Conservation (phyloP, 92 coral and sea anemone species). For the Zoanthus sociatus region DNA sequence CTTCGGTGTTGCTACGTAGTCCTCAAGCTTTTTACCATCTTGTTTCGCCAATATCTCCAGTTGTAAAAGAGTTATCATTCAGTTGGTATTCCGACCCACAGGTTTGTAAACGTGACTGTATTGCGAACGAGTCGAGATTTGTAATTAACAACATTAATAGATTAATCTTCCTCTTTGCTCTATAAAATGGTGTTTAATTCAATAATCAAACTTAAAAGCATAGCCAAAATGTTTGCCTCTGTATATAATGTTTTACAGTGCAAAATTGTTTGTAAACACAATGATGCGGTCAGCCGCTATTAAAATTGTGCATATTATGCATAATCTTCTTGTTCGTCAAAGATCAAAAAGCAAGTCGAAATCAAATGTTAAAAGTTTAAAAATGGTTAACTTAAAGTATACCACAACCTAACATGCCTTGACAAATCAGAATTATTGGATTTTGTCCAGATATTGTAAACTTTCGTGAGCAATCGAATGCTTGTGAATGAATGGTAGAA, state of each 20-base stretch:
- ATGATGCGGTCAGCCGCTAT: not conserved
- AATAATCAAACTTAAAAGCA: not conserved
- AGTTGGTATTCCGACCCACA: constrained; percentile 84
- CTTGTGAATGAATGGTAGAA: constrained; percentile 5
- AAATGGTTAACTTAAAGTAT: not conserved
- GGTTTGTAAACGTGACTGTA: constrained; percentile 78
- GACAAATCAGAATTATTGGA: constrained; percentile 29
- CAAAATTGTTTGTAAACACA: not conserved
- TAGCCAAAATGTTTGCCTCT: not conserved
- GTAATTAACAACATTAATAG: too few relatives aligned
- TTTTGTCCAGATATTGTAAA: constrained; percentile 30
- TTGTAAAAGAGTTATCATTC: constrained; percentile 61
- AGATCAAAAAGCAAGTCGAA: not conserved
- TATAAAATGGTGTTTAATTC: not conserved
- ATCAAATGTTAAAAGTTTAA: not conserved
- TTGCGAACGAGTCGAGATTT: not conserved
- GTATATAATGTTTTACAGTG: not conserved
- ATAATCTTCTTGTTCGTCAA: not conserved
- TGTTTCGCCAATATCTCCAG: constrained; percentile 75
- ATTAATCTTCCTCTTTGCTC: not conserved
- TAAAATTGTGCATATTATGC: not conserved
- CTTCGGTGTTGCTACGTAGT: constrained; percentile 64
- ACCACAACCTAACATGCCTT: not conserved
- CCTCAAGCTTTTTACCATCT: constrained; percentile 76
- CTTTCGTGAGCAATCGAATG: constrained; percentile 5